Percentiles rank a stretch among this genome's conserved stretches.
phyloP scores from a whole-genome alignment of 2,113 vertebrate genomes.

The Nipponia nippon region DNA sequence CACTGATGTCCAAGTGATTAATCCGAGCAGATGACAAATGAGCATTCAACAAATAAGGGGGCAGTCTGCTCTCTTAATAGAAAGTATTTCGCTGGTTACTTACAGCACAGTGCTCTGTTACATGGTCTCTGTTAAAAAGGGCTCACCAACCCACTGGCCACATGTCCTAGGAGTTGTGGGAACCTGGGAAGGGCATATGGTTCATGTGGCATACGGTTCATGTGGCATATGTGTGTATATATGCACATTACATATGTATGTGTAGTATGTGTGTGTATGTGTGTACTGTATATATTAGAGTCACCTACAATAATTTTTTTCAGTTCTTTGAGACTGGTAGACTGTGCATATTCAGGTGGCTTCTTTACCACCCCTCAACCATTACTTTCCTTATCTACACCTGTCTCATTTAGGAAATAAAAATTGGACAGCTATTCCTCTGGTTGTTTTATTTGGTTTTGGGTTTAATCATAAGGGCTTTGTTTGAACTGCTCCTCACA shows the following conservation, averaged over 20 bases:
- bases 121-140: neutral
- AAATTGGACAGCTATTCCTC: neutral
- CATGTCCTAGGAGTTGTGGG: accelerated
- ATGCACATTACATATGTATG: neutral
- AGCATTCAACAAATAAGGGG: neutral
- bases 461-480: neutral
- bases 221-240: neutral
- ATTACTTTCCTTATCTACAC: neutral
- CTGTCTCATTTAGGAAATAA: neutral
- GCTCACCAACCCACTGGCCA: neutral
- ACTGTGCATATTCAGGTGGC: neutral
- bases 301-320: neutral
- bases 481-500: neutral
- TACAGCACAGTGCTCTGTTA: neutral
- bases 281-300: no score
- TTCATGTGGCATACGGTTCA: neutral
- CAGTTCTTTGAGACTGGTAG: neutral
- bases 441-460: neutral
- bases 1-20: neutral
- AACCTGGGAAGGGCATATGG: neutral
- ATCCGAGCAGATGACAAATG: neutral
- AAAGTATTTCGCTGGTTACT: neutral
- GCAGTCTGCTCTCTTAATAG: neutral
- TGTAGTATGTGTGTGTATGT: neutral
- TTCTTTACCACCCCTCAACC: neutral